Evolutionary conservation across 2,888 invertebrate species (phyloP).

Genomic region (Lordiphosa andalusiaca): DNA sequence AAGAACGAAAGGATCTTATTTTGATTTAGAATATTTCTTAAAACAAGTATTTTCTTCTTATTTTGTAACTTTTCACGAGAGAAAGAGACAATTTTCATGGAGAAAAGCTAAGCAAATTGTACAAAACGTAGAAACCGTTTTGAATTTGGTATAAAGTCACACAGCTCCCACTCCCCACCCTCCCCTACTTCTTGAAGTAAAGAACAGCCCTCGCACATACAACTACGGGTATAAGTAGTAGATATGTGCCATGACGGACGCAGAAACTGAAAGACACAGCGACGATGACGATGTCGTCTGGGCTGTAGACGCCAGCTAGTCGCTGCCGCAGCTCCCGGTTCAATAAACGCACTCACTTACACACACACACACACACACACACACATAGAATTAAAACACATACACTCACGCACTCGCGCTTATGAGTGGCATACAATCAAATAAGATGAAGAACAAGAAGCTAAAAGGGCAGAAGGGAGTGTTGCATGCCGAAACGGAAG

Average conservation of each 20-base stretch:
- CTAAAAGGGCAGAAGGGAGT: conserved; percentile 15
- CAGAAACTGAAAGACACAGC: conserved; percentile 13
- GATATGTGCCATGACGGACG: conserved; percentile 34
- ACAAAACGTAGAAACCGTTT: no score
- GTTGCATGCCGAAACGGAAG: conserved; percentile 70
- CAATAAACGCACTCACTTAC: conserved; percentile 52
- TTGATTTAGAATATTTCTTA: no score
- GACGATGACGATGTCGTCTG: conserved; percentile 44
- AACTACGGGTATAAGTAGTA: conserved; percentile 2
- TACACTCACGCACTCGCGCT: conserved; percentile 65
- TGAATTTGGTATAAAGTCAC: no score
- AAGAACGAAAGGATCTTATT: no score
- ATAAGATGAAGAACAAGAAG: conserved; percentile 47
- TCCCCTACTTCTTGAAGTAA: neutral
- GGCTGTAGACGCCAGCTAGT: conserved; percentile 58
- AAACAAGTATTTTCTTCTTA: no score
- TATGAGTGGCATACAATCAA: conserved; percentile 66
- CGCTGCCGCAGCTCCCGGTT: conserved; percentile 58
- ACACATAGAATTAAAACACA: conserved; percentile 40
- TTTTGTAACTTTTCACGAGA: no score
- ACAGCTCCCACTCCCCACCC: no score
- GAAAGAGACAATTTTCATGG: no score
- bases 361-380: conserved; percentile 18
- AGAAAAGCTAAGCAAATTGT: no score
- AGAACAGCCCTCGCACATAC: neutral